Evolutionary conservation across 23 tunicate species (phyloP), one percentile per base, ranked within the genome.

Genomic region (Halocynthia aurantium): DNA sequence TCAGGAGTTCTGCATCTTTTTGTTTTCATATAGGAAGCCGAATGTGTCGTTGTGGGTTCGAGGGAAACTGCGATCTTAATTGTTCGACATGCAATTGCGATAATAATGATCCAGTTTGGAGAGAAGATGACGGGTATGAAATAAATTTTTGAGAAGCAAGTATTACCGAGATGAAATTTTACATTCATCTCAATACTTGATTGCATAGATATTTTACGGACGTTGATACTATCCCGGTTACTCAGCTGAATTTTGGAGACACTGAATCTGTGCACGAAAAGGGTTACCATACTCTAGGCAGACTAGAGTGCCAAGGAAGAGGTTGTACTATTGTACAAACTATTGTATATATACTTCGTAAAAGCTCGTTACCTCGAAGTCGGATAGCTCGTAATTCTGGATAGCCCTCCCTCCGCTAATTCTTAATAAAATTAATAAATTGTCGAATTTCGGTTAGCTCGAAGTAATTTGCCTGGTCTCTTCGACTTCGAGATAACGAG

Each of bases 261-360:
- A 49, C 22, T 65, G 22, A 20, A 49, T 6, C 49, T 9, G 6
- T 65, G 0, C 5, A 65, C 13, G 70, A 65, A 15, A 40, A 15
- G 9, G 70, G 70, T 20, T 65, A 65, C 22, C 22, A 20, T 13
- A 65, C 70, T 11, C 70, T 65, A 10, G 70, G 70, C 22, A 65
- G 6, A 65, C 70, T 65, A 15, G 70, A 65, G 31, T 65, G 70
- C 70, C 22, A 65, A 65, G 70, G 70, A 65, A 11, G 17, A 65
- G 70, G 70, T 65, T 31, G 44, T 31, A 31, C 44, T 0, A 31
- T 31, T 31, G 44, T 31, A 31, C 44, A 31, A 31, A 31, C 44
- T 31, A 31, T 0, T 31, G 4, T 31, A 31, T 1, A 31, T 31
- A 31, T 4, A 31, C n/a, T n/a, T n/a, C n/a, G 44, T 31, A 31